These are phyloP conservation scores for Agonopterix heracliana DNA, from an alignment of 2,888 invertebrate genomes.

Conservation along the genomic window DNA sequence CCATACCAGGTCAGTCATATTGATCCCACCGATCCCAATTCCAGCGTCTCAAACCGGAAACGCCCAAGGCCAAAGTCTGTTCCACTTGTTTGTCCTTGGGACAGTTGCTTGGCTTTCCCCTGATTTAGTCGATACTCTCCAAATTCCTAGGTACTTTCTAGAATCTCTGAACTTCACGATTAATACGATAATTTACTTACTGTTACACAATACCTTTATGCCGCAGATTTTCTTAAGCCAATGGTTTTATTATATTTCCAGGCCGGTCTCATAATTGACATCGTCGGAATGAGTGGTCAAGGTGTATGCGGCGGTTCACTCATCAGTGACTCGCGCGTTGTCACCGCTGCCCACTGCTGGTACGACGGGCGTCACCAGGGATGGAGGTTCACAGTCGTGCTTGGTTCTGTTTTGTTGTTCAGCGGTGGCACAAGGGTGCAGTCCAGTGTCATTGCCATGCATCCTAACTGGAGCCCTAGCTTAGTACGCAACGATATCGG, in stretches of 20 bases:
- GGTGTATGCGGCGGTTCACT: not conserved
- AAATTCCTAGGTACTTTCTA: not conserved
- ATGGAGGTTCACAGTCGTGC: slow-evolving; percentile 23
- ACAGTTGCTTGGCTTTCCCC: too few relatives aligned
- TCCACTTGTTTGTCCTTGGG: too few relatives aligned
- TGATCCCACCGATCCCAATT: too few relatives aligned
- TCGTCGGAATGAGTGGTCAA: not conserved
- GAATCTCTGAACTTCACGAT: too few relatives aligned
- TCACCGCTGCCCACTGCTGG: slow-evolving; percentile 34
- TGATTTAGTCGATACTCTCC: not conserved
- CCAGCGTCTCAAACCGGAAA: too few relatives aligned
- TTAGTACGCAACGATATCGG: slow-evolving; percentile 39
- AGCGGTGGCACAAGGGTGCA: slow-evolving; percentile 11
- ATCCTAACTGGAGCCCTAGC: slow-evolving; percentile 34
- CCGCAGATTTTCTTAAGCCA: too few relatives aligned
- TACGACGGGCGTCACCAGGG: slow-evolving; percentile 24
- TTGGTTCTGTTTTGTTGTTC: slow-evolving; percentile 22
- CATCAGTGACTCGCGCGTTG: slow-evolving; percentile 3
- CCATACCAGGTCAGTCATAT: slow-evolving; percentile 27
- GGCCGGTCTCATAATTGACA: not conserved
- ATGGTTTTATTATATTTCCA: not conserved
- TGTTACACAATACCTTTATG: too few relatives aligned
- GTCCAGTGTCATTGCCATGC: slow-evolving; percentile 15
- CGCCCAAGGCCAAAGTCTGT: too few relatives aligned
- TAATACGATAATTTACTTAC: too few relatives aligned